Evolutionary conservation across 2,797 vertebrate genomes (phyloP), one percentile per base, ranked within the genome.

Genomic region (Siniperca obscura): DNA sequence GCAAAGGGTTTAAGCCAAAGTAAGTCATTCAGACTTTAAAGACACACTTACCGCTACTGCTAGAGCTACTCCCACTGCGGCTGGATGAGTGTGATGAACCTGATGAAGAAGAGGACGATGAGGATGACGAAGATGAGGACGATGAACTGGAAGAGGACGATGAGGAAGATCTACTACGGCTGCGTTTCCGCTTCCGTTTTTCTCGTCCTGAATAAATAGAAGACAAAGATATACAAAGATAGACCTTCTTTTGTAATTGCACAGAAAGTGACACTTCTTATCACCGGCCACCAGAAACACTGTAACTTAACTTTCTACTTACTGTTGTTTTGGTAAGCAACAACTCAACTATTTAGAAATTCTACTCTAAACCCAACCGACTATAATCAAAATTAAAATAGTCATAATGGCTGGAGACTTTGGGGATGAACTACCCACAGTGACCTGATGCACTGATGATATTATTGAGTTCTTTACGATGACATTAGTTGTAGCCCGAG

Each of bases 131-230:
- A 0, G 94, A 94, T 0, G 95, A 85, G 0, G 95, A 91, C 0
- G 94, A 95, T 0, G 94, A 95, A 56, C 90, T 91, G 30, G 94
- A 94, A 25, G 96, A 96, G 2, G 96, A 97, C 0, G 96, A 94
- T 0, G 96, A 96, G 1, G 96, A 97, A 0, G 96, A 98, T 92
- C 96, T 93, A 89, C 96, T 97, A 74, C 96, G 96, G 86, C 97
- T 98, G 56, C 96, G 96, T 90, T 96, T 97, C 21, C 93, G 92
- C 76, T 96, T 97, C 70, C 74, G 93, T 86, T 96, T 97, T 81
- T 96, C 96, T 83, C 93, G 95, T 65, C 94, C 96, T 96, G 70
- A 80, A 92, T 81, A 48, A 50, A 74, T 22, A 73, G 66, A 80
- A 61, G 40, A 76, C 6, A 84, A 40, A 30, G 80, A 71, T 0